Evolutionary conservation across 2,888 invertebrate species (phyloP).

Genomic region (Drosophila pseudotakahashii): DNA sequence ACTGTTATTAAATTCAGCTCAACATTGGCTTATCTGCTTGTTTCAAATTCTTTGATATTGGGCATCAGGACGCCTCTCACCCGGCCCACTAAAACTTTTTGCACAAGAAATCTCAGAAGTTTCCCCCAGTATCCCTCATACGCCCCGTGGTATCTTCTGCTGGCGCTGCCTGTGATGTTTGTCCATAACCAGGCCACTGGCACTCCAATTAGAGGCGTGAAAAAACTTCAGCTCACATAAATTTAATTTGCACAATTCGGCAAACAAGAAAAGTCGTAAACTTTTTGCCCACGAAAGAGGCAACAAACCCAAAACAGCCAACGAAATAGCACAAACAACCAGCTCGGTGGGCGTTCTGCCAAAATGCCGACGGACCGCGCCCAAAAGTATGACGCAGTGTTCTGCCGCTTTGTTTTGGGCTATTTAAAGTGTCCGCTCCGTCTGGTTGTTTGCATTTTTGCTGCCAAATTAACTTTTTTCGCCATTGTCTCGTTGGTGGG

Average conservation of each 20-base stretch:
- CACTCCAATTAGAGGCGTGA: slow-evolving; percentile 69
- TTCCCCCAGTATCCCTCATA: slow-evolving; percentile 25
- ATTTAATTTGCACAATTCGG: slow-evolving; percentile 69
- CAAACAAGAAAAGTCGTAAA: slow-evolving; percentile 70
- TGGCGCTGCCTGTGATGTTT: slow-evolving; percentile 23
- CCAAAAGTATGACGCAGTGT: slow-evolving; percentile 67
- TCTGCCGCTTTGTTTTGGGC: slow-evolving; percentile 56
- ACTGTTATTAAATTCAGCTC: slow-evolving; percentile 4
- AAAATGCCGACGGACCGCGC: slow-evolving; percentile 48
- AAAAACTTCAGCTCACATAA: slow-evolving; percentile 66
- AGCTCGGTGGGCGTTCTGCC: slow-evolving; percentile 57
- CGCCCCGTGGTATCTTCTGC: slow-evolving; percentile 17
- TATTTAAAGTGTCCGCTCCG: slow-evolving; percentile 59
- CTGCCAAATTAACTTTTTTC: slow-evolving; percentile 78
- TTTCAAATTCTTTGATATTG: slow-evolving; percentile 10
- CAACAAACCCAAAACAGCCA: slow-evolving; percentile 47
- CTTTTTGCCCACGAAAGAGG: slow-evolving; percentile 52
- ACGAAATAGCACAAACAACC: slow-evolving; percentile 36
- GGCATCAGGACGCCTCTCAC: slow-evolving; percentile 7
- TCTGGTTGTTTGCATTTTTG: slow-evolving; percentile 73
- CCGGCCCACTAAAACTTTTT: slow-evolving; percentile 13
- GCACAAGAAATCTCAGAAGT: slow-evolving; percentile 33
- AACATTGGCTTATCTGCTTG: slow-evolving; percentile 7
- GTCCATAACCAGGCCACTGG: slow-evolving; percentile 45
- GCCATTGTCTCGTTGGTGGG: slow-evolving; percentile 54